Percentiles rank a stretch among this genome's conserved stretches.
Conservation (phyloP, 2,113 vertebrate genomes). For the Daphoenositta chrysoptera region DNA sequence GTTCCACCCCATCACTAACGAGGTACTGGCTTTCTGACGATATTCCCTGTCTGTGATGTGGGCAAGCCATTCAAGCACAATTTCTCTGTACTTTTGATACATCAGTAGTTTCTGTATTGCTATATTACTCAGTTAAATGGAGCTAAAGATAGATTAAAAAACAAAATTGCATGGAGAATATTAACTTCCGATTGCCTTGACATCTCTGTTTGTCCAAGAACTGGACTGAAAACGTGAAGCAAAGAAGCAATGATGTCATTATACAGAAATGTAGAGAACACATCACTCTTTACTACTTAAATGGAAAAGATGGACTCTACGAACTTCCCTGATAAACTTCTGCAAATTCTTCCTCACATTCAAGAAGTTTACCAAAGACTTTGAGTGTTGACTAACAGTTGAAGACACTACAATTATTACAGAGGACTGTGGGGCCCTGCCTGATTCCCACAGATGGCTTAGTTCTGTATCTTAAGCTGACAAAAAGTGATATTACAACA, state of each 20-base stretch:
- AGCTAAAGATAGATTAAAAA: neutral
- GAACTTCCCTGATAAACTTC: neutral
- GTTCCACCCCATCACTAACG: neutral
- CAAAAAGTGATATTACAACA: neutral
- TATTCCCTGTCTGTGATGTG: neutral
- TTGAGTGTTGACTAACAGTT: neutral
- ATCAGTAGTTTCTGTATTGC: neutral
- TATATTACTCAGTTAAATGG: neutral
- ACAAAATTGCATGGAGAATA: neutral
- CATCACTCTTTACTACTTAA: neutral
- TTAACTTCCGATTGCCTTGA: neutral
- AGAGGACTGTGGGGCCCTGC: rapidly evolving
- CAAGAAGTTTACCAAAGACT: neutral
- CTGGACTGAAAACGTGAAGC: neutral
- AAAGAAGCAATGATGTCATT: neutral
- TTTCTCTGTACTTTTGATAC: neutral
- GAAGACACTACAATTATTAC: neutral
- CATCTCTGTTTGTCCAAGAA: neutral
- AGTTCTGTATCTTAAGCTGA: neutral
- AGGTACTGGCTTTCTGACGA: neutral
- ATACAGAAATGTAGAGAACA: neutral
- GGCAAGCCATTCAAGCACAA: neutral
- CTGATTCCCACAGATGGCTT: neutral
- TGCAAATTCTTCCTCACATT: neutral
- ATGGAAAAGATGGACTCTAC: neutral